Evolutionary conservation across 2,797 vertebrate genomes (phyloP), one percentile per base, ranked within the genome.

Genomic region (Premnoplex brunnescens): DNA sequence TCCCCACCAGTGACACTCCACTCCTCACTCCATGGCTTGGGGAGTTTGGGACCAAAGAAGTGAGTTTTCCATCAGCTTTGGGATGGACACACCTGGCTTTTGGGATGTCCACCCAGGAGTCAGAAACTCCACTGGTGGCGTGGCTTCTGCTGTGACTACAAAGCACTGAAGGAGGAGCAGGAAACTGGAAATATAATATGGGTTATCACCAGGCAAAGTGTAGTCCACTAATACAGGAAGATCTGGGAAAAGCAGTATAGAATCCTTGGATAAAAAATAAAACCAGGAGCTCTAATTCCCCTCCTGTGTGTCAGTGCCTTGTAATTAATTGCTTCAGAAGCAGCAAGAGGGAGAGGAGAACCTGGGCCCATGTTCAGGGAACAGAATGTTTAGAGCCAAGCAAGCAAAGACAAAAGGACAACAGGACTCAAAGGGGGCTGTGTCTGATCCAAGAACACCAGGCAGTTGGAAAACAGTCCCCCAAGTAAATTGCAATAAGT

Each of bases 341-440:
- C 49, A 68, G 62, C 81, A n/a, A 1, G 3, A 58, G 51, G 27
- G 46, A 78, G 43, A 23, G 26, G 55, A 91, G 73, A 90, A 86
- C 79, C 69, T 44, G 73, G 87, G 89, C 82, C 74, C 1, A 0
- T 5, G 55, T 89, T 93, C 93, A 92, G 69, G 69, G 68, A 96
- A 95, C 89, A 89, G 48, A 83, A 51, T 69, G 66, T 76, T 85
- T 77, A 59, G 82, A 94, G 89, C 89, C 89, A 91, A 94, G 55
- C n/a, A 67, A 88, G 78, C 68, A 80, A 95, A 86, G 76, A 85
- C 79, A 94, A 87, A 95, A 92, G 82, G 85, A 89, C 59, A 73
- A 22, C 34, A 68, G 85, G 58, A 95, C 89, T 46, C n/a, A 88
- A 89, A 93, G 60, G 32, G 32, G 60, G 28, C 34, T 93, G 75